Base-by-base conservation (phyloP, 2,113 vertebrate genomes). In the Catharus bicknelli region DNA sequence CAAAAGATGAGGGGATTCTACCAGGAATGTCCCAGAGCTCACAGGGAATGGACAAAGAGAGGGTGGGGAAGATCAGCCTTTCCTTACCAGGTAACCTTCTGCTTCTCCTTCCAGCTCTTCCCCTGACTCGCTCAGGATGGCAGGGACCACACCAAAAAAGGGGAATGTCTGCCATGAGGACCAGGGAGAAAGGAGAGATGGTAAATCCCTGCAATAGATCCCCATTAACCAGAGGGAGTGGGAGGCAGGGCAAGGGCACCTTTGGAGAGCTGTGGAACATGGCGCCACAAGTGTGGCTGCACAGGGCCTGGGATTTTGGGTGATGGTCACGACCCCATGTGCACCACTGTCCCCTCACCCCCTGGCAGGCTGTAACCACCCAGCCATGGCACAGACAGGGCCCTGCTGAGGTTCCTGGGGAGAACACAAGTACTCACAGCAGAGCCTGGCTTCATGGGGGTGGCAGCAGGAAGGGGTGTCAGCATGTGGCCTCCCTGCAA, bases 81-180 rank as follows among this genome's bases (percentile, higher is more conserved):
- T 95, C 80, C 93, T 98, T 89, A 99, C 99, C 98, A 99, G 98
- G 94, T 99, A 99, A 57, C 99, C 99, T 96, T 99, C 99, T 54
- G 98, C 98, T 86, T 99, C 98, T 82, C 99, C 99, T 97, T 99
- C 98, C 96, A 99, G 94, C 96, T 99, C 99, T 95, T 99, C 99
- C 30, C 99, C 99, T 0, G 98, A 99, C 93, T 99, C 99, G 9
- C 98, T 98, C 93, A 99, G 89, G 97, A 99, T 97, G 58, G 99
- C 99, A 86, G 99, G 99, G 58, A 99, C 98, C 48, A 99, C 99
- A 3, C 99, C 99, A 5, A 99, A 99, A 97, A 99, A 99, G 4
- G 99, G 99, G 93, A 99, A 98, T 0, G 99, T 99, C 99, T 99
- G 95, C 64, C 94, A 90, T 13, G 25, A 50, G 61, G 32, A 59